Conservation (phyloP, 2,113 vertebrate genomes). For the Crotalus tigris region DNA sequence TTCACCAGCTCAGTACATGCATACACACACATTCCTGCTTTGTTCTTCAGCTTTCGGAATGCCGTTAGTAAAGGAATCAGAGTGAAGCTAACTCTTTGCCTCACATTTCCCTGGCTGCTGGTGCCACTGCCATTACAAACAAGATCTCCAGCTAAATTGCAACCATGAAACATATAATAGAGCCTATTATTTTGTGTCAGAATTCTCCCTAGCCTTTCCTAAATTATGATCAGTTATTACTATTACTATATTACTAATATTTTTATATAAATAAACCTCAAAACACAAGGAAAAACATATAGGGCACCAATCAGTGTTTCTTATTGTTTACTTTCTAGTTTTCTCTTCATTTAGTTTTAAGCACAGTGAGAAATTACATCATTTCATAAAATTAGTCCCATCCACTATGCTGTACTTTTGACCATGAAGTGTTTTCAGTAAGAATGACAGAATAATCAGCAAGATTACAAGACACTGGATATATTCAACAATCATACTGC, state of each 20-base stretch:
- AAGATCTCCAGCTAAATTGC: neutral
- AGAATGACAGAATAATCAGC: neutral
- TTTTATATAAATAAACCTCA: conserved; percentile 13
- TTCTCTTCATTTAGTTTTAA: neutral
- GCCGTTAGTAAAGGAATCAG: conserved; percentile 33
- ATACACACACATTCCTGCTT: conserved; percentile 31
- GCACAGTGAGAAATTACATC: conserved; percentile 18
- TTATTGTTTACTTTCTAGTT: neutral
- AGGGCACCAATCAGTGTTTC: neutral
- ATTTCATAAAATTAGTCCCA: conserved; percentile 3
- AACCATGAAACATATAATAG: neutral
- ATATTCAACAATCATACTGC: neutral
- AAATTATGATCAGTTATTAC: conserved; percentile 11
- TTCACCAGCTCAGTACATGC: neutral
- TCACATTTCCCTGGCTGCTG: neutral
- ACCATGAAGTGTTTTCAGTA: neutral
- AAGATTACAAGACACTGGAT: neutral
- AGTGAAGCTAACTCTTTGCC: conserved; percentile 6
- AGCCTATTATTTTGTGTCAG: neutral
- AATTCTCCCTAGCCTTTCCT: conserved; percentile 11
- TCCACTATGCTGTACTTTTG: neutral
- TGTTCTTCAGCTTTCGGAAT: conserved; percentile 17
- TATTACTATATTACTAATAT: neutral
- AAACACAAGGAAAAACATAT: neutral
- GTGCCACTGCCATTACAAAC: neutral